These are phyloP conservation scores for Luperina testacea DNA, from an alignment of 2,888 invertebrate genomes.

Conservation along the genomic window DNA sequence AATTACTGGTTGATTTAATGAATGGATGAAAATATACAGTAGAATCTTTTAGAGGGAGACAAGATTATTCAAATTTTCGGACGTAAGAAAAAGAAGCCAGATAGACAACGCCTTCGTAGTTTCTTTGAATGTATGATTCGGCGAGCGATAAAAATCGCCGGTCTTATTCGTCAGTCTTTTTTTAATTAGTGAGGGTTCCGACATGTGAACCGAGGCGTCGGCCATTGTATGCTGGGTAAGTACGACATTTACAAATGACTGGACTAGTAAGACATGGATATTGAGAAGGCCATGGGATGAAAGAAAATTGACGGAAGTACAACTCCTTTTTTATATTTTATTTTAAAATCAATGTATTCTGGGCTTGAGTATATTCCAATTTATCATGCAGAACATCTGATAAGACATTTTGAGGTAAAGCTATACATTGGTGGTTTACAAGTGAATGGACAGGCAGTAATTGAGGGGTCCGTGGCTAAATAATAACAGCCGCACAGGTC, in stretches of 20 bases:
- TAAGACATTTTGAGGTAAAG: background rate
- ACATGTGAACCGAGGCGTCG: constrained; percentile 87
- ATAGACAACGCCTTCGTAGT: constrained; percentile 86
- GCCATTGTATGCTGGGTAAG: constrained; percentile 87
- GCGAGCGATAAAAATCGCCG: constrained; percentile 89
- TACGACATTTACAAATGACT: constrained; percentile 85
- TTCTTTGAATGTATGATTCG: constrained; percentile 87
- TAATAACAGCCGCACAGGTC: no score
- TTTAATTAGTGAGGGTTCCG: constrained; percentile 89
- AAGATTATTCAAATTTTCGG: constrained; percentile 59
- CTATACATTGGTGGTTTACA: background rate
- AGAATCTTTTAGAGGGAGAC: constrained; percentile 77
- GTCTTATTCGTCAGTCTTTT: constrained; percentile 89
- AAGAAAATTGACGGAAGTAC: constrained; percentile 52
- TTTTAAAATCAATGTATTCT: constrained; percentile 23
- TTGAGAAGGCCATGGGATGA: constrained; percentile 75
- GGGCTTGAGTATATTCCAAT: constrained; percentile 17
- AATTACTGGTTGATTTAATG: constrained; percentile 87
- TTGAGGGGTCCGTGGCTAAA: no score
- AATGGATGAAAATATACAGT: constrained; percentile 79
- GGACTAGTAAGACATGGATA: constrained; percentile 77
- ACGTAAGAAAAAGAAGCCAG: constrained; percentile 79
- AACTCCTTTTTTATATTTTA: constrained; percentile 43
- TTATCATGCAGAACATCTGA: background rate
- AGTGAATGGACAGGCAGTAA: background rate